phyloP scores from a whole-genome alignment of 2,888 invertebrate species.

The Campopleginae sp. region DNA sequence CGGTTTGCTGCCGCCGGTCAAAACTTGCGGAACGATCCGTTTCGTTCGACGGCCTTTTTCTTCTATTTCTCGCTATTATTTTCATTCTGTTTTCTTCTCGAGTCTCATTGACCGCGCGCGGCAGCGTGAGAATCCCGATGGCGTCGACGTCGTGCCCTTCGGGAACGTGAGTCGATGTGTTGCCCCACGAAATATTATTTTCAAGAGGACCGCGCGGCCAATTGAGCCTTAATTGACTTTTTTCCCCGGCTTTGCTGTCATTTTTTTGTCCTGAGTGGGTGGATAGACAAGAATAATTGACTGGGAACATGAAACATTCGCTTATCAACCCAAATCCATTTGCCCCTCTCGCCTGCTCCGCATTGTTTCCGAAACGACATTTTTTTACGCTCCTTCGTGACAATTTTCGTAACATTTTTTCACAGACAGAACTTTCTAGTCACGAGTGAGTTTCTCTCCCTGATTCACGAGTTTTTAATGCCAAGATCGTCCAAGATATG shows the following conservation, averaged over 20 bases:
- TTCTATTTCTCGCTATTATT: slow-evolving; percentile 1
- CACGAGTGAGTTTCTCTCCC: neutral
- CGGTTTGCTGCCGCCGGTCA: slow-evolving; percentile 54
- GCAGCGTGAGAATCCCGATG: slow-evolving; percentile 55
- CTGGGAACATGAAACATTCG: slow-evolving; percentile 50
- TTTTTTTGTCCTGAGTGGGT: slow-evolving; percentile 27
- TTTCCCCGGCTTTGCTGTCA: slow-evolving; percentile 22
- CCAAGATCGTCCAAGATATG: neutral
- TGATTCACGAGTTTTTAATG: neutral
- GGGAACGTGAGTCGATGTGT: neutral
- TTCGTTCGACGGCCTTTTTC: slow-evolving; percentile 53
- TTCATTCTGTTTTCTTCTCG: slow-evolving; percentile 11
- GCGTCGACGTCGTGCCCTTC: neutral
- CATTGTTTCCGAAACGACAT: neutral
- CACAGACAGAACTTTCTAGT: neutral
- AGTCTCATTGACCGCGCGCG: slow-evolving; percentile 23
- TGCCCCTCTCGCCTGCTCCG: neutral
- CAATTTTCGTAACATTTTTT: slow-evolving; percentile 21
- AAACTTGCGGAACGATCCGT: slow-evolving; percentile 54
- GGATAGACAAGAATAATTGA: slow-evolving; percentile 37
- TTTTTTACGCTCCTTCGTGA: slow-evolving; percentile 9
- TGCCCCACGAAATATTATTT: slow-evolving; percentile 52
- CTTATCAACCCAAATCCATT: neutral
- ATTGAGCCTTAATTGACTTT: slow-evolving; percentile 64
- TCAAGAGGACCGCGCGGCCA: slow-evolving; percentile 47